phyloP scores from a whole-genome alignment of 2,888 invertebrate genomes.

The Heliconius cydno region DNA sequence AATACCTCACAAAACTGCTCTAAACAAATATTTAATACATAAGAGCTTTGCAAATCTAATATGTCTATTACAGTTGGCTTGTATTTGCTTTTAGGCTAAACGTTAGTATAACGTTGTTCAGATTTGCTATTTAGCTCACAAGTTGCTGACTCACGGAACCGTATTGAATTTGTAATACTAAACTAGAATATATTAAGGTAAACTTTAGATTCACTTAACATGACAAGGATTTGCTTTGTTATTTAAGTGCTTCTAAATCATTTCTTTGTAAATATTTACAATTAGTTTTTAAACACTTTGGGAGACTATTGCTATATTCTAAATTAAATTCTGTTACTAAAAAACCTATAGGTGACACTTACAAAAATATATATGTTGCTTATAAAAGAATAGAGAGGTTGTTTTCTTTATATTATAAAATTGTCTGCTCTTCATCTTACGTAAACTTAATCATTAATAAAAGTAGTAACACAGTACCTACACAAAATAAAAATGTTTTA shows the following conservation, averaged over 20 bases:
- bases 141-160: slow-evolving; percentile 43
- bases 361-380: neutral
- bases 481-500: neutral
- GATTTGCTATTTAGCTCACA: slow-evolving; percentile 40
- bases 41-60: slow-evolving; percentile 26
- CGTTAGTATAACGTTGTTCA: slow-evolving; percentile 39
- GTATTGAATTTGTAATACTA: slow-evolving; percentile 48
- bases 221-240: slow-evolving; percentile 6
- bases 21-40: slow-evolving; percentile 19
- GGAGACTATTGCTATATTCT: neutral
- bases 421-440: too few species aligned
- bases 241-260: neutral
- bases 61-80: slow-evolving; percentile 37
- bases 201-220: slow-evolving; percentile 18
- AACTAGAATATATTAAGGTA: slow-evolving; percentile 50
- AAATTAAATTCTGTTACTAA: too few species aligned
- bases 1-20: neutral
- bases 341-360: too few species aligned
- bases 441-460: neutral
- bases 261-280: neutral
- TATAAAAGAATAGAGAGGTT: neutral
- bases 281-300: neutral
- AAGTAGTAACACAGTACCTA: neutral
- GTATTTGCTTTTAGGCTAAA: slow-evolving; percentile 41
- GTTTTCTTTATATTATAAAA: neutral